Evolutionary conservation across 2,888 invertebrate genomes (phyloP), one percentile per base, ranked within the genome.

Genomic region (Mactromeris polynyma): DNA sequence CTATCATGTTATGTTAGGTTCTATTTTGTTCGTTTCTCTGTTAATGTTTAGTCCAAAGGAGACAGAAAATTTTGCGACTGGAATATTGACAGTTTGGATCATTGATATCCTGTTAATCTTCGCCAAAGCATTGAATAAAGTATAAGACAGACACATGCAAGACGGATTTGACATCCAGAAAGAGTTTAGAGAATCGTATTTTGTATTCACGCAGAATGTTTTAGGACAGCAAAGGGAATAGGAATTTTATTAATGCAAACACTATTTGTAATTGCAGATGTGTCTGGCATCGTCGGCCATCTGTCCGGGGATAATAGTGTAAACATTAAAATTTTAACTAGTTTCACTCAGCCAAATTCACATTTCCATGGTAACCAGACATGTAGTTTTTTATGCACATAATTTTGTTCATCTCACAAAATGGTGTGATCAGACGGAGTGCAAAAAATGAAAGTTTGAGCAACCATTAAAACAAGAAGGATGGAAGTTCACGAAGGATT

Each of bases 231-330:
- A 11, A 33, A 19, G 73, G 19, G 73, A 33, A 73, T 17, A 73
- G 14, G 14, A 73, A 7, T 36, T 73, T 33, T 36, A 73, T 73
- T 73, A 33, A 64, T 64, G 58, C 33, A 73, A 73, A 73, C 36
- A 19, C 73, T 73, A 73, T 33, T 73, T 73, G 73, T 73, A 73
- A 73, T 73, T 36, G 73, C 73, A 73, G 73, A 33, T 17, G 73
- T 73, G 73, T 73, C 33, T 73, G 73, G 17, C 14, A 73, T 36
- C 26, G 19, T 73, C 19, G 33, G 36, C 36, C 31, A 73, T 73
- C 73, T 73, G 73, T 73, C 73, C 58, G 6, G 26, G 7, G 26
- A 26, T 26, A 64, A 64, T 64, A 9, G 58, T 64, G 58, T 64
- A 64, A 64, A 64, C 58, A 64, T 64, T 64, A 64, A 64, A 58